Base-by-base conservation (phyloP, 30 jellyfish, hydroid and myxozoan genomes). In the Aurelia sp. region DNA sequence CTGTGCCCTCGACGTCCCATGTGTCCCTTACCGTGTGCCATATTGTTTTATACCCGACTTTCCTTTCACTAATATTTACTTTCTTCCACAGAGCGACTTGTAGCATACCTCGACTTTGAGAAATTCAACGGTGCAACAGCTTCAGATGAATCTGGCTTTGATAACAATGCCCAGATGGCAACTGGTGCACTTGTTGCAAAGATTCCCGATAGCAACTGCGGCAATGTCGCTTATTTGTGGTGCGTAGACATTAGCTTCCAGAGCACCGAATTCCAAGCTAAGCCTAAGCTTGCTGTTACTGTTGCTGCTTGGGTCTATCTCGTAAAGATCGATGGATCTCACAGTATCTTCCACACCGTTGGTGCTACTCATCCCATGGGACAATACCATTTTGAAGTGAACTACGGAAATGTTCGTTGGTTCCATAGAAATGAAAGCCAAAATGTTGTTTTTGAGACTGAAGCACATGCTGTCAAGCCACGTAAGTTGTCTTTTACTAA, bases 281-380 rank as follows among this genome's bases (percentile, higher is more conserved):
- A 94, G 85, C 99, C 99, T 24, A 94, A 80, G 78, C 60, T 70
- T 40, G 99, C 97, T 18, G 88, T 94, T 30, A 88, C 97, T 20
- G 86, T 94, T 10, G 97, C 99, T 13, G 97, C 99, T 18, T 94
- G 97, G 97, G 91, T 94, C 52, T 84, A 84, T 81, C 86, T 94
- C 62, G 90, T 78, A 65, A 87, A 94, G 84, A 84, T 35, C 72
- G 86, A 78, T 50, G 98, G 98, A 24, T 91, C 88, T 12, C 97
- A 89, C 77, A 83, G 97, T 6, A 90, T 94, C 83, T 94, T 94
- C 91, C 98, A 94, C 81, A 94, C 97, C 35, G 89, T 88, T 55
- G 99, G 99, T 1, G 80, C 82, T 64, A 71, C 89, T 8, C 97
- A 90, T 80, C 92, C 92, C 6, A 91, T 84, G 87, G 97, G 97